A percentile compares a stretch with the other conserved stretches of the same genome.
Conservation (phyloP, 2,113 vertebrate genomes). For the Myiagra hebetior region DNA sequence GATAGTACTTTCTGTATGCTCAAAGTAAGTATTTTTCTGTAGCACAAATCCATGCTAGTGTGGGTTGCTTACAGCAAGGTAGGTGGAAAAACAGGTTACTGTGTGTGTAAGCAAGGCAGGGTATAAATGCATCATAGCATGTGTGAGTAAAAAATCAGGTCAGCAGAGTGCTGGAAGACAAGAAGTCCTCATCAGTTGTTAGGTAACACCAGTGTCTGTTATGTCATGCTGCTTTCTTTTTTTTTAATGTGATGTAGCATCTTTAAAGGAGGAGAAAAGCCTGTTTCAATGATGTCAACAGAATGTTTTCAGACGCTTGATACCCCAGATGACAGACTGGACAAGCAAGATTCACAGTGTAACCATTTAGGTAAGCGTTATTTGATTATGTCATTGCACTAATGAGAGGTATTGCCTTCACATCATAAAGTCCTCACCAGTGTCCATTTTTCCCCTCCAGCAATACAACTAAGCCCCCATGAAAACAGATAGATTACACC, state of each 20-base stretch:
- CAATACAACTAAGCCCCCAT: slow-evolving; percentile 1
- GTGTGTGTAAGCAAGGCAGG: neutral
- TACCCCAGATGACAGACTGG: slow-evolving; percentile 77
- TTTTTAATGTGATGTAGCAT: neutral
- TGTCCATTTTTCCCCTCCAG: neutral
- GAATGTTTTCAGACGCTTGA: slow-evolving; percentile 80
- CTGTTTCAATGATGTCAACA: slow-evolving; percentile 76
- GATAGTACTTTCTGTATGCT: neutral
- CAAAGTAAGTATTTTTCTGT: neutral
- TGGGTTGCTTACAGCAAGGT: neutral
- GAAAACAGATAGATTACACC: slow-evolving; percentile 53
- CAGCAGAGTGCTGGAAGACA: neutral
- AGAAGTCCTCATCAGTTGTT: neutral
- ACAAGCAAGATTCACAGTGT: slow-evolving; percentile 72
- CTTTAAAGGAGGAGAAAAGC: slow-evolving; percentile 1
- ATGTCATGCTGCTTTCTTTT: neutral
- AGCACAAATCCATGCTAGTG: neutral
- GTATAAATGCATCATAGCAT: neutral
- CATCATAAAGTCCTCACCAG: neutral
- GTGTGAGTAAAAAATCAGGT: neutral
- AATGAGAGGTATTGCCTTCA: neutral
- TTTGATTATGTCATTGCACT: slow-evolving; percentile 9
- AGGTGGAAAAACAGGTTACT: neutral
- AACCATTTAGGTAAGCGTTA: slow-evolving; percentile 72
- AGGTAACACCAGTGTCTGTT: neutral